phyloP scores from a whole-genome alignment of 2,113 vertebrate species.

The Sclerurus mexicanus region DNA sequence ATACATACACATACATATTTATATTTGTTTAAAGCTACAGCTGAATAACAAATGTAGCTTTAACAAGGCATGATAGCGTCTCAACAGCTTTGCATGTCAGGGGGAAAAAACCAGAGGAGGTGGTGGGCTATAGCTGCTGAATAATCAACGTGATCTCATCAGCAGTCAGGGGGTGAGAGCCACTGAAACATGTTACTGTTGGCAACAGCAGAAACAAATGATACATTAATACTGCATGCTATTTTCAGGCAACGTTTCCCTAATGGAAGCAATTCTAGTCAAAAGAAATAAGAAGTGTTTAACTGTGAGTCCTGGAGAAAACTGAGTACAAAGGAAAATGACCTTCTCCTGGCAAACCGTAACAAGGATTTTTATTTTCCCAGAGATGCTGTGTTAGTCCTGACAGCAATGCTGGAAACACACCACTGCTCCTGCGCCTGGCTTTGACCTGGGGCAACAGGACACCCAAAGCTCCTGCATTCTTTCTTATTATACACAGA shows the following conservation, averaged over 20 bases:
- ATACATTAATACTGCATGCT: not conserved
- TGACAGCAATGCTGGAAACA: not conserved
- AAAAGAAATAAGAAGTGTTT: not conserved
- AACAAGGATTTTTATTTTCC: not conserved
- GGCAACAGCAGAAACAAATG: constrained; percentile 47
- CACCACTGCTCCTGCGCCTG: accelerated
- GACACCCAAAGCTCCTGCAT: not conserved
- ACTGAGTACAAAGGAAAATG: not conserved
- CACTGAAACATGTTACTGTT: constrained; percentile 32
- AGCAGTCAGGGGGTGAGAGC: not conserved
- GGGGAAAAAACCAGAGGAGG: not conserved
- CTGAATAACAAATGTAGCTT: not conserved
- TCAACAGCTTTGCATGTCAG: not conserved
- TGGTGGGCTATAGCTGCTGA: constrained; percentile 37
- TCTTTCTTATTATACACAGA: not conserved
- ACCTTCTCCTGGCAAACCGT: not conserved
- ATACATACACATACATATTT: not conserved
- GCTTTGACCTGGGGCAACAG: not conserved
- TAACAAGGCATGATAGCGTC: not conserved
- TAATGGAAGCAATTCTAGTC: not conserved
- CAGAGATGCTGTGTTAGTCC: not conserved
- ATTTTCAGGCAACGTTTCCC: not conserved
- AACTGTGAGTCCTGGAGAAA: not conserved
- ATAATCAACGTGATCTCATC: constrained; percentile 46
- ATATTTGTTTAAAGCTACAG: not conserved